Evolutionary conservation across 2,888 invertebrate genomes (phyloP).

Genomic region (Cheilosia grossa): DNA sequence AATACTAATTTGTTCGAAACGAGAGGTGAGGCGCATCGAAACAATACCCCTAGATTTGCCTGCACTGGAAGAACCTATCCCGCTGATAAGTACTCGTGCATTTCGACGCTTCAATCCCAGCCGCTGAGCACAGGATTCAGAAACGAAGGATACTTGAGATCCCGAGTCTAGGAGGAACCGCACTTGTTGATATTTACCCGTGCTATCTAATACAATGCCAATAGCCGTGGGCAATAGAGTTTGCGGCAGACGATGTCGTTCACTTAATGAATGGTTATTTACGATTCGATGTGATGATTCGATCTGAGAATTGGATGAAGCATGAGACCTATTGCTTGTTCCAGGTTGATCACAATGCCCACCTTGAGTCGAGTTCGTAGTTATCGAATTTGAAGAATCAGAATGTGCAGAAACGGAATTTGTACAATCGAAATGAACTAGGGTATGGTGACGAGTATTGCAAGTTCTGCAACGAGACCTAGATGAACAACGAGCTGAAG

Average conservation of each 20-base stretch:
- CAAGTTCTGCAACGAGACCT: not conserved
- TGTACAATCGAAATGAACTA: not conserved
- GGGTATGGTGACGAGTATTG: constrained; percentile 5
- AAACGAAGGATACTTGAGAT: not conserved
- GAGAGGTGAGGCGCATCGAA: not conserved
- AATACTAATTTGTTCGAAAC: not conserved
- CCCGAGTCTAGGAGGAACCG: not conserved
- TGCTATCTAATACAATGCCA: too few species aligned
- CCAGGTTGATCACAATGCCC: too few species aligned
- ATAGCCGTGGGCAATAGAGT: too few species aligned
- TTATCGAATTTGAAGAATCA: too few species aligned
- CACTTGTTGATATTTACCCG: not conserved
- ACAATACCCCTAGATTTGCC: too few species aligned
- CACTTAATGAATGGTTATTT: constrained; percentile 4
- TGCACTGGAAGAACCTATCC: not conserved
- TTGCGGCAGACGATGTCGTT: not conserved
- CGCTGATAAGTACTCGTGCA: constrained; percentile 1
- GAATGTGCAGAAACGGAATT: not conserved
- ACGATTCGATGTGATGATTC: not conserved
- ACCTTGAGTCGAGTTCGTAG: too few species aligned
- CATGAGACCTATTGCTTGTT: not conserved
- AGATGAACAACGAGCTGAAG: not conserved
- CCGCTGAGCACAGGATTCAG: too few species aligned
- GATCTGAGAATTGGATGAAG: too few species aligned
- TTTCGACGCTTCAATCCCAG: constrained; percentile 1